Evolutionary conservation across 2,888 invertebrate genomes (phyloP), one percentile per base, ranked within the genome.

Genomic region (Chymomyza procnemis): DNA sequence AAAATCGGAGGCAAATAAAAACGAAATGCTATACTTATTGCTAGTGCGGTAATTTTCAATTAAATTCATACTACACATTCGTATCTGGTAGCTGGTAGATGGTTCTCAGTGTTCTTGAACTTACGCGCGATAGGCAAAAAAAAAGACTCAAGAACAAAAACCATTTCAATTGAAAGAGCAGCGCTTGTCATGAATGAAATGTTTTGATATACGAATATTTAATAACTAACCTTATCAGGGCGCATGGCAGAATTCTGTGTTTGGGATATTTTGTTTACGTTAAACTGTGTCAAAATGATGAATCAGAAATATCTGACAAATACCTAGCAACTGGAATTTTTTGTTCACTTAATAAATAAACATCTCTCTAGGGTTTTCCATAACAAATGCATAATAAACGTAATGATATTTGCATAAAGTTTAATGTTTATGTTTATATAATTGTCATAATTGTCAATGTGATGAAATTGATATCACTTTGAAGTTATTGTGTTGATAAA

Each of bases 1-100:
- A 50, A 66, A 70, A n/a, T n/a, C n/a, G n/a, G n/a, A n/a, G n/a
- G n/a, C n/a, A n/a, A n/a, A n/a, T n/a, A n/a, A n/a, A 67, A 14
- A 52, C 47, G 63, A 63, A 60, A 26, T 54, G 48, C 64, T 63
- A 50, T 59, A 50, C 12, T 52, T 50, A 46, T 21, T 65, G 86
- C 58, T 60, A 74, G 19, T 80, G 80, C 76, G 70, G 71, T 78
- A 76, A 70, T 74, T 80, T 85, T 66, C 80, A 80, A 80, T 80
- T 80, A 85, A 83, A 70, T 78, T 26, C 54, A 3, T 12, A 14
- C 54, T 12, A 55, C 8, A 55, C 8, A 56, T 56, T 5, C n/a
- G 16, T 30, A 56, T 54, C 54, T 54, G 6, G 3, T 18, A 14
- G 54, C 54, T 54, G 6, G 3, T 18, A 14, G 54, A 21, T 54